Percentiles rank a stretch among this genome's conserved stretches.
Conservation (phyloP, 1,140 invertebrate species). For the Choristoneura fumiferana region DNA sequence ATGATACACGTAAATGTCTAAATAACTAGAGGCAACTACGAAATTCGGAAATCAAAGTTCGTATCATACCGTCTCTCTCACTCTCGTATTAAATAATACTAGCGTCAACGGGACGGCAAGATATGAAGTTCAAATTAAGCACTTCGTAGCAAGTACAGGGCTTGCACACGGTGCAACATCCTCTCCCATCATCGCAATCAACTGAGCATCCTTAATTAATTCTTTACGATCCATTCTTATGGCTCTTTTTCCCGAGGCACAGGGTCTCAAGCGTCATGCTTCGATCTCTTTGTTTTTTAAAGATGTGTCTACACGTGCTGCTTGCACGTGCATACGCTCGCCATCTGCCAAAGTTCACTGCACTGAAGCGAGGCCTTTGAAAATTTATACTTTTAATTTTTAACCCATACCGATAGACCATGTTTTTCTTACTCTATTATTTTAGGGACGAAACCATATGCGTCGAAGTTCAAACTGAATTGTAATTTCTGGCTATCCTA, state of each 20-base stretch:
- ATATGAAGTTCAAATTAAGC: no score
- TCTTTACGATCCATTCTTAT: not conserved
- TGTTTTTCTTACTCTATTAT: slow-evolving; percentile 2
- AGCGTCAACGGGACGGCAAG: no score
- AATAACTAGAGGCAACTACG: no score
- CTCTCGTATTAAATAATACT: no score
- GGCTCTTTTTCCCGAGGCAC: not conserved
- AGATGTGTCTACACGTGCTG: slow-evolving; percentile 20
- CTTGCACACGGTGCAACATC: no score
- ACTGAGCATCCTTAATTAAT: slow-evolving; percentile 11
- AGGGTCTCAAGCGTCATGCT: not conserved
- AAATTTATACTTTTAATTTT: slow-evolving; percentile 17
- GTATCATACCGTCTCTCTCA: no score
- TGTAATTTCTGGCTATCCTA: no score
- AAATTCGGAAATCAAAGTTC: no score
- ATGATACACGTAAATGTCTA: no score
- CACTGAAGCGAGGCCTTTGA: slow-evolving; percentile 21
- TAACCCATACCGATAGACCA: not conserved
- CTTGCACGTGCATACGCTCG: slow-evolving; percentile 29
- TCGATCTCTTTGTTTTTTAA: not conserved
- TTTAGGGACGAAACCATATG: not conserved
- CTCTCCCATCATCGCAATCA: slow-evolving; percentile 1
- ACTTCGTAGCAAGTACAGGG: no score
- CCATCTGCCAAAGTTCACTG: slow-evolving; percentile 39
- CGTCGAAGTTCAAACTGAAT: not conserved